Evolutionary conservation across 2,113 vertebrate genomes (phyloP), one percentile per base, ranked within the genome.

Genomic region (Beaufortia kweichowensis): DNA sequence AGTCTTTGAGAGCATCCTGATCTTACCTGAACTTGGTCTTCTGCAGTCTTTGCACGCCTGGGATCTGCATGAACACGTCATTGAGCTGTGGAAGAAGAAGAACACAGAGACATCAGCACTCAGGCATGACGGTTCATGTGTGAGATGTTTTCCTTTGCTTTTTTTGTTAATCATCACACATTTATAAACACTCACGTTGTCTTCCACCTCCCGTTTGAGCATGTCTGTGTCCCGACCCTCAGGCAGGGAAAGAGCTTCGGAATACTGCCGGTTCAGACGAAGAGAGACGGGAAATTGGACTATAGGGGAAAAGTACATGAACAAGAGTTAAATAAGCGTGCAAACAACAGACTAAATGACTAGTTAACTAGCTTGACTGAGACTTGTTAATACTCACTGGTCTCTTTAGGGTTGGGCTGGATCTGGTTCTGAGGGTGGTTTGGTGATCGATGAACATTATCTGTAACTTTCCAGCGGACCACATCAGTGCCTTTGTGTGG

Each of bases 11-110:
- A 43, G n/a, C 14, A 23, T 12, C 1, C 12, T 0, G 15, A 14
- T 84, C 91, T 91, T 86, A 98, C 97, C 97, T 95, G 89, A 99
- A 98, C n/a, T 88, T 86, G 0, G 96, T 96, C 76, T 93, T 94
- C 76, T 95, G 94, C 71, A 96, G 89, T 68, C 89, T 94, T 80
- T 96, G 95, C 1, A 86, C 88, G 0, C 94, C 95, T 0, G 93
- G 88, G 78, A 98, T 90, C 63, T 93, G 91, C 78, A 92, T 94
- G 90, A 95, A 98, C 17, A 96, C 81, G 0, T 95, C 93, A 0
- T 95, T 96, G 53, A 99, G 89, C 97, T 99, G 89, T 1, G n/a
- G n/a, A n/a, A 19, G 3, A 79, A 23, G 24, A 59, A 41, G 3
- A 9, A 77, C 15, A 64, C 35, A 41, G 62, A 75, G 65, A 72